Percentiles rank a stretch among this genome's conserved stretches.
phyloP scores from a whole-genome alignment of 2,888 invertebrate genomes.

The Girardia tigrina region DNA sequence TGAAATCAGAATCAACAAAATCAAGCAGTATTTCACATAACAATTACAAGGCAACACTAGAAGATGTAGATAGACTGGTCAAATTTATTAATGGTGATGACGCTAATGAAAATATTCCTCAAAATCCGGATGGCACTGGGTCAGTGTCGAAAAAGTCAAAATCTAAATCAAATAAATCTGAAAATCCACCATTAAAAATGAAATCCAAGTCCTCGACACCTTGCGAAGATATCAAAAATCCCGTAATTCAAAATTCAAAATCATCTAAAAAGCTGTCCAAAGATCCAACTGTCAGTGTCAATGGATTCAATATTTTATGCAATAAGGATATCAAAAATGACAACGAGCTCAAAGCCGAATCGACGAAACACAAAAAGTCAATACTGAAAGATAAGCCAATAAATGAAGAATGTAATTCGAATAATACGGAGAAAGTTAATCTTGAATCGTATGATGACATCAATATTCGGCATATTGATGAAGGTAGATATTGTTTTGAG shows the following conservation, averaged over 20 bases:
- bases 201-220: not conserved
- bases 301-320: too few species aligned
- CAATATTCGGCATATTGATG: conserved; percentile 1
- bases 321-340: not conserved
- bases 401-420: not conserved
- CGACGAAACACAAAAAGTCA: not conserved
- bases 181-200: not conserved
- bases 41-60: not conserved
- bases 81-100: conserved; percentile 3
- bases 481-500: too few species aligned
- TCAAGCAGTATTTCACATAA: not conserved
- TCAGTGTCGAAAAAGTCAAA: not conserved
- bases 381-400: not conserved
- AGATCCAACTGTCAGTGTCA: not conserved
- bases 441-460: not conserved
- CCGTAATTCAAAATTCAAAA: not conserved
- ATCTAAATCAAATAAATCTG: not conserved
- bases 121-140: not conserved
- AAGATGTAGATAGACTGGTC: not conserved
- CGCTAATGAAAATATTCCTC: not conserved
- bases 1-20: conserved; percentile 3
- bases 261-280: not conserved
- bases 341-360: not conserved
- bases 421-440: not conserved
- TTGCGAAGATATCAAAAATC: not conserved